Percentiles rank a stretch among this genome's conserved stretches.
Evolutionary conservation across 2,113 vertebrate genomes (phyloP).

Genomic region (Empidonax alnorum): DNA sequence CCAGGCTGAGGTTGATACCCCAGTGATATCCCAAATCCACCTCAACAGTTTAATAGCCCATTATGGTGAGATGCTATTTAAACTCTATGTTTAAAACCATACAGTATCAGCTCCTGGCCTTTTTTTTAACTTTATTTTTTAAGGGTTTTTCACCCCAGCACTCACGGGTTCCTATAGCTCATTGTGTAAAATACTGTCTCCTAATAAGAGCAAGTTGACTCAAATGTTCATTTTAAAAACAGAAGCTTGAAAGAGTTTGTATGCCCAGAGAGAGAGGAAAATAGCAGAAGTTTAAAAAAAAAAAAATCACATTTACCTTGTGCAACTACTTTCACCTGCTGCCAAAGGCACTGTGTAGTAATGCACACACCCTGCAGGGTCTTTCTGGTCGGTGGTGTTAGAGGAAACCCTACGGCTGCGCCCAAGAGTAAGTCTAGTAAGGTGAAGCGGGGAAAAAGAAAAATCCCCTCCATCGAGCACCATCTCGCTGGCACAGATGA

Average conservation of each 20-base stretch:
- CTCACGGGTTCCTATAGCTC: not conserved
- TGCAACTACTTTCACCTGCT: not conserved
- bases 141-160: not conserved
- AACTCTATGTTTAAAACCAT: not conserved
- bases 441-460: not conserved
- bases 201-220: not conserved
- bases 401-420: too few relatives aligned
- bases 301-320: not conserved
- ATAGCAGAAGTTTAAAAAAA: not conserved
- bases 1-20: not conserved
- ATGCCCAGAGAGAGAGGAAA: not conserved
- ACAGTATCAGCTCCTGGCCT: not conserved
- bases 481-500: not conserved
- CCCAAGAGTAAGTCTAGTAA: not conserved
- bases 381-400: too few relatives aligned
- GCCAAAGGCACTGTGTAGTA: accelerated
- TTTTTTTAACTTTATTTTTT: not conserved
- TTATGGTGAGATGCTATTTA: not conserved
- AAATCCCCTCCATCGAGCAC: not conserved
- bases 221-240: accelerated
- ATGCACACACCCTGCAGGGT: not conserved
- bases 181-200: not conserved
- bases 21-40: not conserved
- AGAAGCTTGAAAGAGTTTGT: not conserved
- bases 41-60: not conserved